These are phyloP conservation scores for Pogonomyrmex barbatus DNA, from an alignment of 1,140 invertebrate species.

Conservation along the genomic window DNA sequence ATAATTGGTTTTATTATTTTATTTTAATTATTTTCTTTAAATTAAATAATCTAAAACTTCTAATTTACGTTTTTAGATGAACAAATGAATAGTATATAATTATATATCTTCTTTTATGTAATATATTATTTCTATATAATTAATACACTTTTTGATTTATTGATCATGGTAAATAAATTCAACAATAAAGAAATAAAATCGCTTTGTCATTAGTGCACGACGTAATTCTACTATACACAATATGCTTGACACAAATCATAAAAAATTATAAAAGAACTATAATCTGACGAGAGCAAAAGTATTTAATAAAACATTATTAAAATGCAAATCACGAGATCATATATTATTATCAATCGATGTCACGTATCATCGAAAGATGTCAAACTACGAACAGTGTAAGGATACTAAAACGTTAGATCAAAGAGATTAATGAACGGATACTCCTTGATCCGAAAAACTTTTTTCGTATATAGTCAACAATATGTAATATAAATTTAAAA, in stretches of 20 bases:
- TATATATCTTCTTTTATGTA: not conserved
- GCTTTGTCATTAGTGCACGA: not conserved
- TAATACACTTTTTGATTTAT: not conserved
- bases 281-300: not conserved
- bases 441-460: conserved; percentile 10
- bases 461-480: not conserved
- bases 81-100: not conserved
- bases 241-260: not conserved
- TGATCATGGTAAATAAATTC: not conserved
- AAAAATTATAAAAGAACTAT: conserved; percentile 5
- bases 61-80: not conserved
- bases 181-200: not conserved
- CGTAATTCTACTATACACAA: not conserved
- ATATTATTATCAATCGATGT: not conserved
- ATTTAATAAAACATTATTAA: conserved; percentile 15
- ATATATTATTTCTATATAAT: not conserved
- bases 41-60: not conserved
- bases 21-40: too few relatives aligned
- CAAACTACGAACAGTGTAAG: not conserved
- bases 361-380: conserved; percentile 27
- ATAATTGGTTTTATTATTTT: not conserved
- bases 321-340: conserved; percentile 25
- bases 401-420: not conserved
- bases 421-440: conserved; percentile 2
- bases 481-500: not conserved